Percentiles rank a stretch among this genome's conserved stretches.
Evolutionary conservation across 2,797 vertebrate species (phyloP).

Genomic region (Liasis olivaceus): DNA sequence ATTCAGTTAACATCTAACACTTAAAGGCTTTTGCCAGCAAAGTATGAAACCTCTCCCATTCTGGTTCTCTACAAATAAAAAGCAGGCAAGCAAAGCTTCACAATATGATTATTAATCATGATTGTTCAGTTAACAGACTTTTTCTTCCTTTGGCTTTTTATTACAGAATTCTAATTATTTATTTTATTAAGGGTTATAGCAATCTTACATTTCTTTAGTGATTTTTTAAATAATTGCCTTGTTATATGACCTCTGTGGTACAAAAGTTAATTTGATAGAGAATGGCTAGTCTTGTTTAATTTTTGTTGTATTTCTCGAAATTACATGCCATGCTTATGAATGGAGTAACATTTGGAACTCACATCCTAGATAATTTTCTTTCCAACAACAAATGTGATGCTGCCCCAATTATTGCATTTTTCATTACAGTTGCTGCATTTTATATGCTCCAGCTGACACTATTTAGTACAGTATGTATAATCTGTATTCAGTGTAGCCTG

Average conservation of each 20-base stretch:
- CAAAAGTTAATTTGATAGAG: background rate
- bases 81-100: background rate
- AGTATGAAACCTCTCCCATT: background rate
- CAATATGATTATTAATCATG: background rate
- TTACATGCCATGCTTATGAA: background rate
- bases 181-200: background rate
- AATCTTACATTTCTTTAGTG: background rate
- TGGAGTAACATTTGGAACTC: background rate
- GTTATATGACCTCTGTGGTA: background rate
- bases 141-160: background rate
- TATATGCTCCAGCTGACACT: background rate
- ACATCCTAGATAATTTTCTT: background rate
- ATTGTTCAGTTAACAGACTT: background rate
- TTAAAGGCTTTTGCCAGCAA: background rate
- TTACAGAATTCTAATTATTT: background rate
- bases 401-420: background rate
- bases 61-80: background rate
- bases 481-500: background rate
- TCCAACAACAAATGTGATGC: background rate
- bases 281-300: background rate
- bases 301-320: background rate
- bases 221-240: background rate
- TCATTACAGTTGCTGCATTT: background rate
- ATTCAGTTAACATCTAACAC: background rate
- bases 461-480: background rate